A percentile compares a stretch with the other conserved stretches of the same genome.
phyloP scores from a whole-genome alignment of 2,797 vertebrate species.

The Poecile montanus region DNA sequence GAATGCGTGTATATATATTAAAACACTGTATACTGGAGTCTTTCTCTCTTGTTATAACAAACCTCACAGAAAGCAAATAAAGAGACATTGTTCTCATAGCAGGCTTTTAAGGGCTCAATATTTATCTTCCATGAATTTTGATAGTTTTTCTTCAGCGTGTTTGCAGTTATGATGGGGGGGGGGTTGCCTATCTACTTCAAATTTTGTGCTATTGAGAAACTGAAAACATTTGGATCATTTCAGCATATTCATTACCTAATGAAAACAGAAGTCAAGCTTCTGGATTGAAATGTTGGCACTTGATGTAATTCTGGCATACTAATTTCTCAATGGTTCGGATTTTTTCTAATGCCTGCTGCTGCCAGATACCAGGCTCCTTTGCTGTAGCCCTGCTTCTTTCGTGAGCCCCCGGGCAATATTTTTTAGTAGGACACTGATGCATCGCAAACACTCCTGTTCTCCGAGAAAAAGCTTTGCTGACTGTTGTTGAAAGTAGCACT shows the following conservation, averaged over 20 bases:
- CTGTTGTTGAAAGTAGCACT: neutral
- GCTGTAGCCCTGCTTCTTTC: neutral
- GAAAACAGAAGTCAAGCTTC: constrained; percentile 20
- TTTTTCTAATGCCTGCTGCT: neutral
- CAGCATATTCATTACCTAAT: constrained; percentile 28
- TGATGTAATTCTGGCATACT: neutral
- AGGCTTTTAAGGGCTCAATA: constrained; percentile 18
- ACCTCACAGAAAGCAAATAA: constrained; percentile 31
- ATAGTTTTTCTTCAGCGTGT: constrained; percentile 27
- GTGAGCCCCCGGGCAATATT: constrained; percentile 8
- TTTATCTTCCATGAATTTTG: constrained; percentile 55
- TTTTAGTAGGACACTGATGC: constrained; percentile 25
- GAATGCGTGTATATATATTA: neutral
- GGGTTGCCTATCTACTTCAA: neutral
- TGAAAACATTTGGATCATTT: neutral
- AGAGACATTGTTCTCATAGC: constrained; percentile 54
- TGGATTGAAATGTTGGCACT: neutral
- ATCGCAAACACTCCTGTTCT: neutral
- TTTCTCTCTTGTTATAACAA: constrained; percentile 55
- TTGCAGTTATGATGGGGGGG: neutral
- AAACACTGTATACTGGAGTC: neutral
- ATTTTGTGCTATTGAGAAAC: neutral
- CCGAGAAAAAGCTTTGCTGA: constrained; percentile 4
- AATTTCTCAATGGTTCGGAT: neutral
- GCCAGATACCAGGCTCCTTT: neutral